Base-by-base conservation (phyloP, 2,888 invertebrate genomes). In the Drosophila robusta region DNA sequence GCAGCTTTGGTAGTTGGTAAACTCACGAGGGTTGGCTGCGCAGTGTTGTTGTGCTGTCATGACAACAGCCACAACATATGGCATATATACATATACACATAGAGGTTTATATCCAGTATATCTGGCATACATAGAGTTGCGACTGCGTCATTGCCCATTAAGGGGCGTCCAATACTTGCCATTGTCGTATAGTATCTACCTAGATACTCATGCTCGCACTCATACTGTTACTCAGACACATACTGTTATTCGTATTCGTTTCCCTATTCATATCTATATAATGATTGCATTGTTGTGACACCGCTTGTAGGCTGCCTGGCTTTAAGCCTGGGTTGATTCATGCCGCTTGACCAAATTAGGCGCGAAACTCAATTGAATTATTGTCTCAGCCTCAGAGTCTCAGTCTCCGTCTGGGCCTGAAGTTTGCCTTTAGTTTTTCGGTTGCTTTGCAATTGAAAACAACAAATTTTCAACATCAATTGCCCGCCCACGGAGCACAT, bases 291-390 rank as follows among this genome's bases (percentile, higher is more conserved):
- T 72, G 50, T 70, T 54, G 70, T 82, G 72, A 47, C 67, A 36
- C 34, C 46, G 61, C 46, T 70, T 62, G 70, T 62, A 64, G 69
- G 75, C 60, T 55, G 75, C 57, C 52, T 50, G 44, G 11, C 1
- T 39, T 26, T 12, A 46, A 46, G 70, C 65, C 71, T 63, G 61
- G 61, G 58, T 52, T 76, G 72, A 72, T 72, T 76, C 77, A 73
- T 56, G 52, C 52, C 22, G 54, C 47, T 62, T 80, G 86, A 70
- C 81, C 81, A 80, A 82, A 82, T 85, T 82, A 57, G 83, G 86
- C 80, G 72, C 67, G 83, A 82, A 78, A 72, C 78, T 82, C 78
- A 85, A 85, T 82, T 82, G 78, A 82, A 82, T 72, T 80, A 74
- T 49, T 64, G 47, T 73, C 54, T 72, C 74, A 50, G 51, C 41